Percentiles rank a stretch among this genome's conserved stretches.
Evolutionary conservation across 1,140 invertebrate genomes (phyloP).

Genomic region (Diachasma alloeum): DNA sequence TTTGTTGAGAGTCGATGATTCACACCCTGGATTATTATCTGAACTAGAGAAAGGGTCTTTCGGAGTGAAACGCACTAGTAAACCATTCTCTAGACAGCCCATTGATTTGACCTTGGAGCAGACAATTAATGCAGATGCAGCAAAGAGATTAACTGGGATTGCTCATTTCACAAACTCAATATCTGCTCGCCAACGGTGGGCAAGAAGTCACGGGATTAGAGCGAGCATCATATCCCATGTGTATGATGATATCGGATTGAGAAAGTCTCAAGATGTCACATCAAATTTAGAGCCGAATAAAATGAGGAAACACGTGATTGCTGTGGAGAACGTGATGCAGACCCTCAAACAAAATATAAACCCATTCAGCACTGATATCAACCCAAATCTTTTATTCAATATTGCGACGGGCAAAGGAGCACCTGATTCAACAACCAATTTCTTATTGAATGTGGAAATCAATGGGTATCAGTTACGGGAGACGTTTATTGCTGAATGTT

Average conservation of each 20-base stretch:
- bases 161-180: conserved; percentile 36
- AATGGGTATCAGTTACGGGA: conserved; percentile 19
- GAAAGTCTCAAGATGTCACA: background rate
- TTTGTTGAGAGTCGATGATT: conserved; percentile 35
- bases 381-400: conserved; percentile 27
- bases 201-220: conserved; percentile 17
- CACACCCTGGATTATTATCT: conserved; percentile 41
- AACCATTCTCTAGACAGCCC: conserved; percentile 41
- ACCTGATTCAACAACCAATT: background rate
- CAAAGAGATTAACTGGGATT: conserved; percentile 8
- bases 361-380: background rate
- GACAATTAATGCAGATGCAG: conserved; percentile 34
- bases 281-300: background rate
- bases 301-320: background rate
- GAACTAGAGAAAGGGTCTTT: conserved; percentile 38
- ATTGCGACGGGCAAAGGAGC: conserved; percentile 35
- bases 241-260: background rate
- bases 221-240: conserved; percentile 14
- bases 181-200: conserved; percentile 37
- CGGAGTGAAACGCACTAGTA: conserved; percentile 36
- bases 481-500: conserved; percentile 33
- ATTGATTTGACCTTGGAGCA: conserved; percentile 43
- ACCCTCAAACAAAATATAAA: background rate
- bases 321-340: background rate
- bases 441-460: conserved; percentile 29